A percentile compares a stretch with the other conserved stretches of the same genome.
phyloP scores from a whole-genome alignment of 2,888 invertebrate genomes.

The Chloromyia formosa region DNA sequence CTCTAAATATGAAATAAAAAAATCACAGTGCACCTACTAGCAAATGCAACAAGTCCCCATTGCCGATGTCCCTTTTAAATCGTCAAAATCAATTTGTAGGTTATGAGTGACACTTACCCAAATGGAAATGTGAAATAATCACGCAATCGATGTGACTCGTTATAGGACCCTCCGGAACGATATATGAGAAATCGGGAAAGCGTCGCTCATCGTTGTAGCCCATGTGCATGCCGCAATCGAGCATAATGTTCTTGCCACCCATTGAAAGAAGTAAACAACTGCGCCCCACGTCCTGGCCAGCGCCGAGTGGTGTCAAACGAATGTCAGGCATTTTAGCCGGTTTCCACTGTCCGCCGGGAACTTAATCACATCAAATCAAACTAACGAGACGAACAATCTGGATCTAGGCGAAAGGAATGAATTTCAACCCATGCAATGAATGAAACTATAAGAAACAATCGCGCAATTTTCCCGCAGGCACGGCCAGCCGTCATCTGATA shows the following conservation, averaged over 20 bases:
- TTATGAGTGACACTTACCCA: constrained; percentile 63
- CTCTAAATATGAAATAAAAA: too few species aligned
- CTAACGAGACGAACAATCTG: background rate
- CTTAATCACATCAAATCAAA: background rate
- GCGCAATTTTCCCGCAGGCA: background rate
- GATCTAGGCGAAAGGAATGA: background rate
- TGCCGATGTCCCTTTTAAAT: too few species aligned
- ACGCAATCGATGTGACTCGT: constrained; percentile 98
- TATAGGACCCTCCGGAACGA: constrained; percentile 88
- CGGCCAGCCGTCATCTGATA: constrained; percentile 4
- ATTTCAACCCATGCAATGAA: constrained; percentile 1
- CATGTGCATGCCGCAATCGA: constrained; percentile 99
- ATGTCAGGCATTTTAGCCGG: constrained; percentile 78
- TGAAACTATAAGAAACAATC: background rate
- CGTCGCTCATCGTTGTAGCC: constrained; percentile 96
- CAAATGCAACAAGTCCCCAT: too few species aligned
- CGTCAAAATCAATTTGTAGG: background rate
- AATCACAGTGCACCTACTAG: too few species aligned
- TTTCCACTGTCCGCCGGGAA: background rate
- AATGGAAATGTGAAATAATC: constrained; percentile 97
- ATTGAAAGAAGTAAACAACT: constrained; percentile 96
- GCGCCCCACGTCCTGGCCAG: constrained; percentile 97
- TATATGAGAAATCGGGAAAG: constrained; percentile 97
- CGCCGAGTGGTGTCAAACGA: constrained; percentile 87
- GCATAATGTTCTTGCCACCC: constrained; percentile 98